These are phyloP conservation scores for Tryphoninae sp. DNA, from an alignment of 2,888 invertebrate species.

Conservation along the genomic window DNA sequence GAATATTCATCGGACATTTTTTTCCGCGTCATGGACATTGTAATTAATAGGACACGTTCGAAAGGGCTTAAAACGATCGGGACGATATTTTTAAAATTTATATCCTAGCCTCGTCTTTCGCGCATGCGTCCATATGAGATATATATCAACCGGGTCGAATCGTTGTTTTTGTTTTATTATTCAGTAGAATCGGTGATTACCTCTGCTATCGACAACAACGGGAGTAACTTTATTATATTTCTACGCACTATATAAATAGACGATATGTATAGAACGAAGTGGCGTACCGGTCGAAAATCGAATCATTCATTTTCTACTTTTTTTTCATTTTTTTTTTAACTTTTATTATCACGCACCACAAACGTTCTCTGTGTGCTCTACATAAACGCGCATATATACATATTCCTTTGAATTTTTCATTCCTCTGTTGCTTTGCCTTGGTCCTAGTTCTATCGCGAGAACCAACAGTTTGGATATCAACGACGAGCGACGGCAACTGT, in stretches of 20 bases:
- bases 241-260: not conserved
- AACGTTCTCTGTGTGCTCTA: slow-evolving; percentile 41
- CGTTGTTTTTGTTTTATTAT: slow-evolving; percentile 11
- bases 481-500: slow-evolving; percentile 42
- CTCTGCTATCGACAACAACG: slow-evolving; percentile 18
- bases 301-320: slow-evolving; percentile 14
- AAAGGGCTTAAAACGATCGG: slow-evolving; percentile 44
- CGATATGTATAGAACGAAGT: not conserved
- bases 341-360: slow-evolving; percentile 47
- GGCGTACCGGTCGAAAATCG: slow-evolving; percentile 18
- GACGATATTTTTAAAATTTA: slow-evolving; percentile 40
- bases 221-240: slow-evolving; percentile 3
- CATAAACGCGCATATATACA: slow-evolving; percentile 31
- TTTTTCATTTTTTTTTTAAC: not conserved
- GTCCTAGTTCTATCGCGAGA: not conserved
- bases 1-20: slow-evolving; percentile 54
- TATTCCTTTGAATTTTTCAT: slow-evolving; percentile 57
- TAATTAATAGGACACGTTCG: slow-evolving; percentile 56
- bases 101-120: not conserved
- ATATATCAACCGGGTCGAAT: slow-evolving; percentile 10
- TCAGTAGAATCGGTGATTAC: slow-evolving; percentile 53
- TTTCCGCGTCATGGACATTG: slow-evolving; percentile 27
- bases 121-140: not conserved
- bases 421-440: not conserved
- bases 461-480: slow-evolving; percentile 49